These are phyloP conservation scores for Coenonympha arcania DNA, from an alignment of 2,888 invertebrate genomes.

Conservation along the genomic window DNA sequence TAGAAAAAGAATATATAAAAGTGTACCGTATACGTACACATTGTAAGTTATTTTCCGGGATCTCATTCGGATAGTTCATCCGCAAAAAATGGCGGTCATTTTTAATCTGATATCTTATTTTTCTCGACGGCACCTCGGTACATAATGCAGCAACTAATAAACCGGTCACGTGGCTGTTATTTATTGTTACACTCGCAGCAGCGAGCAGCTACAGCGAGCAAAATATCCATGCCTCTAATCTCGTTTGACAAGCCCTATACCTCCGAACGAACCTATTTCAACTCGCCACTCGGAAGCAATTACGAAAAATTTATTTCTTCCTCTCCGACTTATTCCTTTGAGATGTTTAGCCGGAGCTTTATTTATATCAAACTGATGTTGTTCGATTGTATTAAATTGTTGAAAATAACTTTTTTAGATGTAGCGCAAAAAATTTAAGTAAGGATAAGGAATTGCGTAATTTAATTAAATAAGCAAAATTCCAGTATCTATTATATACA, in stretches of 20 bases:
- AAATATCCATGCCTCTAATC: slow-evolving; percentile 47
- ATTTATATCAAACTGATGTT: neutral
- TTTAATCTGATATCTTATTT: slow-evolving; percentile 49
- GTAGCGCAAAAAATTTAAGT: too few relatives aligned
- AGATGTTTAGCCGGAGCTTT: neutral
- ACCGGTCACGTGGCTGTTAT: slow-evolving; percentile 68
- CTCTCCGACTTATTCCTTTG: neutral
- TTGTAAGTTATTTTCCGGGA: slow-evolving; percentile 40
- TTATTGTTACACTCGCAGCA: slow-evolving; percentile 57
- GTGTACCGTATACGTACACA: too few relatives aligned
- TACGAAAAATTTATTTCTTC: slow-evolving; percentile 1
- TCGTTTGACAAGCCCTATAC: slow-evolving; percentile 43
- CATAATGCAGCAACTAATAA: slow-evolving; percentile 65
- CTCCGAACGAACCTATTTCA: slow-evolving; percentile 19
- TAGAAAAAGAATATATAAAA: slow-evolving; percentile 25
- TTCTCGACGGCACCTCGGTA: slow-evolving; percentile 45
- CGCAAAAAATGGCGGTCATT: slow-evolving; percentile 36
- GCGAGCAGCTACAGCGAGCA: slow-evolving; percentile 55
- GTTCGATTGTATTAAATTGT: neutral
- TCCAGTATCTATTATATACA: too few relatives aligned
- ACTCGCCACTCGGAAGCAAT: neutral
- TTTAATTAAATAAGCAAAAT: too few relatives aligned
- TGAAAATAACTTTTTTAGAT: too few relatives aligned
- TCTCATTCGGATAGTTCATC: slow-evolving; percentile 43
- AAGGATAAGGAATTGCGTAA: too few relatives aligned